Base-by-base conservation (phyloP, 1,140 invertebrate genomes). In the Ctenoplectra terminalis region DNA sequence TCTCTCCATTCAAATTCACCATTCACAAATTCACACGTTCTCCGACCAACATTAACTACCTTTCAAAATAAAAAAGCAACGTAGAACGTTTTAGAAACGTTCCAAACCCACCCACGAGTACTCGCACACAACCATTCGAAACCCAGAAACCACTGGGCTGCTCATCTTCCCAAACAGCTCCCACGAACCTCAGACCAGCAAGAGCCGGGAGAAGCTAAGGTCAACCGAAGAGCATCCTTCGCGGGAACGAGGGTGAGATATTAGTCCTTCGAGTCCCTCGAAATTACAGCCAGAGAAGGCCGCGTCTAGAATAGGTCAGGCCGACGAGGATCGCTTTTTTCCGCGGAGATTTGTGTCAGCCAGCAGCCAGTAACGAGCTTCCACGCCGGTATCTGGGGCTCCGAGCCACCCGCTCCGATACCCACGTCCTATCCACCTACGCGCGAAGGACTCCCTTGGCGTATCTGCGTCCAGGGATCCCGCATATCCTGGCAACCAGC, bases 321-420 rank as follows among this genome's bases (percentile, higher is more conserved):
- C 69, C 50, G 67, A 54, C 31, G 34, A 40, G 29, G 67, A 82
- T 63, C 72, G 56, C 73, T 75, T 73, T 84, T 82, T 81, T 61
- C 8, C 67, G 50, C 67, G 58, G 63, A 85, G 86, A 88, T 88
- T 88, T 85, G 80, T 87, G 85, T 88, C 85, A 81, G 85, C 52
- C 56, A 46, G 61, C 54, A 81, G 71, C 72, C 46, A 85, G 46
- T 70, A 56, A 46, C 72, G 76, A 72, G 60, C 11, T 71, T 82
- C 71, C 54, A 46, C 76, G 69, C 61, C 37, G 71, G 46, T 85
- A 88, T 88, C 86, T 84, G 79, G 87, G 67, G 61, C 79, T 87
- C 56, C 78, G 69, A 81, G 56, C 75, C 72, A 82, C 72, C 75
- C 71, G 56, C 43, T 71, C 71, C 56, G 67, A 60, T 81, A 56